phyloP scores from a whole-genome alignment of 2,797 vertebrate species.

The Gila robusta region DNA sequence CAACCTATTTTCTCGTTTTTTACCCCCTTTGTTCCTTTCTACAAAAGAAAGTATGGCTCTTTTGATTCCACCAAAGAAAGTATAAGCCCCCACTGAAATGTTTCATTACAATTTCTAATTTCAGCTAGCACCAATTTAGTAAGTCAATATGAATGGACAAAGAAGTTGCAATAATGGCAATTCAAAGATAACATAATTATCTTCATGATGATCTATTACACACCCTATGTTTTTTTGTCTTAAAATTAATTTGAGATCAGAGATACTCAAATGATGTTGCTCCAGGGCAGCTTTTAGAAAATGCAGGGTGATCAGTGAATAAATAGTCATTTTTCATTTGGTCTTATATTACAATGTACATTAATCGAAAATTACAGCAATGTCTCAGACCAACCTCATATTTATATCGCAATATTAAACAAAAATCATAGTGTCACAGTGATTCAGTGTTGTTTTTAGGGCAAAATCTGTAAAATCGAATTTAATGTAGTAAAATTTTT shows the following conservation, averaged over 20 bases:
- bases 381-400: neutral
- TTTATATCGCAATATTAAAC: neutral
- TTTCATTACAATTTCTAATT: conserved; percentile 28
- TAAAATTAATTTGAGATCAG: neutral
- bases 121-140: conserved; percentile 4
- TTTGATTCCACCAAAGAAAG: conserved; percentile 37
- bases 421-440: neutral
- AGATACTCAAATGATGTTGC: neutral
- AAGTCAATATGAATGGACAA: conserved; percentile 25
- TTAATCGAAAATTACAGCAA: neutral
- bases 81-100: conserved; percentile 21
- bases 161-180: conserved; percentile 14
- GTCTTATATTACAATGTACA: neutral
- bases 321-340: neutral
- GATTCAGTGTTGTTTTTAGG: neutral
- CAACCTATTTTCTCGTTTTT: conserved; percentile 27
- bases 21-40: conserved; percentile 15
- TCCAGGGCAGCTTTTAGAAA: neutral
- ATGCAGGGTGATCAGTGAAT: neutral
- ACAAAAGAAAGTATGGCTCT: conserved; percentile 12
- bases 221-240: neutral
- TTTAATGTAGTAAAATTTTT: too few relatives aligned
- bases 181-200: conserved; percentile 33
- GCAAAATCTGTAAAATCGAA: neutral
- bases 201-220: neutral